Evolutionary conservation across 2,797 vertebrate species (phyloP), one percentile per base, ranked within the genome.

Genomic region (Martes flavigula): DNA sequence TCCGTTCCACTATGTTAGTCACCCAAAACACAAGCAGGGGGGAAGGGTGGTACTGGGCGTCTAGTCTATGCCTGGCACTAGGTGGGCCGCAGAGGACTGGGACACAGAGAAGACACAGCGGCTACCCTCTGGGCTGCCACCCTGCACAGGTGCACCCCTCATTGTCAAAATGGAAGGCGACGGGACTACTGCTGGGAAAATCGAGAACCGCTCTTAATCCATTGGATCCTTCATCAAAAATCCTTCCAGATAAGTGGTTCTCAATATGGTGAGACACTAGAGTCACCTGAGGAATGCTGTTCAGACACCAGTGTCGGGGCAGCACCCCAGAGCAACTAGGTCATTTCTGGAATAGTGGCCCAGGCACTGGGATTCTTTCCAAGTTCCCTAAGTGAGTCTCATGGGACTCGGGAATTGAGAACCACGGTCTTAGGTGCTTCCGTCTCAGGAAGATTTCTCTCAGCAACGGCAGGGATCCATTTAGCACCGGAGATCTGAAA

Each of bases 1-100:
- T 95, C 88, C 30, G 54, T 75, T 87, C 43, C 72, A 84, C 79
- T 96, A 91, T 86, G 81, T 82, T 46, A 79, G 27, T 87, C 68
- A 91, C 86, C 30, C 3, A 82, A 51, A 82, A 82, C 48, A 75
- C 15, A 17, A 5, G 43, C 15, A 20, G n/a, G 8, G 15, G 15
- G 23, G 35, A 18, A 14, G 23, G 15, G 7, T 35, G 15, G 21
- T 30, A 83, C 7, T 54, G 27, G 89, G 27, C 51, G 77, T 46
- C 40, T 84, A 56, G 51, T 62, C 56, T 7, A 58, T 11, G 18
- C 35, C 43, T 70, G 11, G 82, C 8, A 27, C 54, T 27, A 25
- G 15, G 17, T 5, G 90, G 90, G 30, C 46, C n/a, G 2, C 40
- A 60, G 40, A 95, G n/a, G 35, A 83, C 51, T 87, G 78, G 70